Evolutionary conservation across 92 coral and sea anemone species (phyloP).

Genomic region (Paramuricea clavata): DNA sequence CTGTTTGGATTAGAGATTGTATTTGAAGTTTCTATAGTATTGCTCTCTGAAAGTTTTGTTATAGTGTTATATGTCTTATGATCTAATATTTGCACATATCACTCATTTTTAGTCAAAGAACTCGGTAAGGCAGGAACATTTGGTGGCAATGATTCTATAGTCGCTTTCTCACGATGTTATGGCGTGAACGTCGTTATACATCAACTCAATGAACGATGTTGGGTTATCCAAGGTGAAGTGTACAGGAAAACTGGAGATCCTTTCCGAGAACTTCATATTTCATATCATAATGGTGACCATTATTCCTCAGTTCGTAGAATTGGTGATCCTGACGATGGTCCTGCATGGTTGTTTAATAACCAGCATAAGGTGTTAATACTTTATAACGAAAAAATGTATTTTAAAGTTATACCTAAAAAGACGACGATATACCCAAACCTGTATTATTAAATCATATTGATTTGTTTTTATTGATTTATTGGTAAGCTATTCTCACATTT

Average conservation of each 20-base stretch:
- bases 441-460: not conserved
- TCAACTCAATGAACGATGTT: slow-evolving; percentile 93
- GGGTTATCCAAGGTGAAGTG: slow-evolving; percentile 89
- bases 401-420: not conserved
- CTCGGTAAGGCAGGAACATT: slow-evolving; percentile 83
- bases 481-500: too few species aligned
- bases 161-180: slow-evolving; percentile 93
- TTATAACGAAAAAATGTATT: too few species aligned
- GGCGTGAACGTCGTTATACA: slow-evolving; percentile 91
- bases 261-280: slow-evolving; percentile 77
- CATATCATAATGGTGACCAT: slow-evolving; percentile 97
- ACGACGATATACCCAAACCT: not conserved
- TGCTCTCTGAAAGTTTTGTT: too few species aligned
- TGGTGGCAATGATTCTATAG: slow-evolving; percentile 97
- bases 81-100: too few species aligned
- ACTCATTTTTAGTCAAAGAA: slow-evolving; percentile 71
- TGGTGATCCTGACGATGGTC: slow-evolving; percentile 81
- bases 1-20: too few species aligned
- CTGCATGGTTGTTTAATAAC: slow-evolving; percentile 85
- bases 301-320: slow-evolving; percentile 88
- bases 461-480: not conserved
- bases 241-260: slow-evolving; percentile 71
- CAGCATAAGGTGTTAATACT: slow-evolving; percentile 55
- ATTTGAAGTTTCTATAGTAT: too few species aligned
- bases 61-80: too few species aligned